Conservation (phyloP, 92 coral and sea anemone genomes). For the Epizoanthus scotinus region DNA sequence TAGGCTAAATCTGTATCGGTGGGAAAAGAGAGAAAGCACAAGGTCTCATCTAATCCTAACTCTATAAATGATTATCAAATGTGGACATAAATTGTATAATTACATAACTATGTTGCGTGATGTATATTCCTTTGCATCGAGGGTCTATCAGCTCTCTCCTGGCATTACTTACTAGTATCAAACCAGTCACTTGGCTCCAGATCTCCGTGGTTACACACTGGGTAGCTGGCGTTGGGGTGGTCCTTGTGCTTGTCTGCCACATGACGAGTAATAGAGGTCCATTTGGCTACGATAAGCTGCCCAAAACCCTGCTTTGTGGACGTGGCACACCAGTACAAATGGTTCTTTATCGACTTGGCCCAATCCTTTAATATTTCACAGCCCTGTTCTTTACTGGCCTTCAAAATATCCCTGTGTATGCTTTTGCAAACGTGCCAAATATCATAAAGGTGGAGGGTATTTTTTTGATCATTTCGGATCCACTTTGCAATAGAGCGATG, state of each 20-base stretch:
- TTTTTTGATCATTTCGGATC: constrained; percentile 17
- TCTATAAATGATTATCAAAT: too few species aligned
- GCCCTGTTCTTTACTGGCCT: constrained; percentile 32
- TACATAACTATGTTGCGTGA: too few species aligned
- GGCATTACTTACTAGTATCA: constrained; percentile 8
- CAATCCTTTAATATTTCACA: constrained; percentile 21
- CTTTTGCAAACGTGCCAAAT: constrained; percentile 45
- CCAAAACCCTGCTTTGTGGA: constrained; percentile 27
- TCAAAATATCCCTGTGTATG: constrained; percentile 28
- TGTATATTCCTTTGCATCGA: too few species aligned
- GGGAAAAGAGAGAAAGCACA: too few species aligned
- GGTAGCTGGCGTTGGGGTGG: constrained; percentile 37
- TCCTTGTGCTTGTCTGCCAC: constrained; percentile 29
- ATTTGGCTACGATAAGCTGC: constrained; percentile 28
- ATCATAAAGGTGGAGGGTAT: constrained; percentile 21
- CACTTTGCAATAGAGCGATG: constrained; percentile 38
- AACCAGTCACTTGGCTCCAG: constrained; percentile 29
- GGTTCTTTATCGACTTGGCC: constrained; percentile 25
- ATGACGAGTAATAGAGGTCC: constrained; percentile 35
- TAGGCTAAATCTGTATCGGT: too few species aligned
- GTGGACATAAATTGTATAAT: too few species aligned
- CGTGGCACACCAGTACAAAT: constrained; percentile 32
- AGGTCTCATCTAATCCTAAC: too few species aligned
- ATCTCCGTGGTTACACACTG: constrained; percentile 25
- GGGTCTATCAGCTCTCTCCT: too few species aligned